phyloP scores from a whole-genome alignment of 2,113 vertebrate genomes.

The Xenopus tropicalis region DNA sequence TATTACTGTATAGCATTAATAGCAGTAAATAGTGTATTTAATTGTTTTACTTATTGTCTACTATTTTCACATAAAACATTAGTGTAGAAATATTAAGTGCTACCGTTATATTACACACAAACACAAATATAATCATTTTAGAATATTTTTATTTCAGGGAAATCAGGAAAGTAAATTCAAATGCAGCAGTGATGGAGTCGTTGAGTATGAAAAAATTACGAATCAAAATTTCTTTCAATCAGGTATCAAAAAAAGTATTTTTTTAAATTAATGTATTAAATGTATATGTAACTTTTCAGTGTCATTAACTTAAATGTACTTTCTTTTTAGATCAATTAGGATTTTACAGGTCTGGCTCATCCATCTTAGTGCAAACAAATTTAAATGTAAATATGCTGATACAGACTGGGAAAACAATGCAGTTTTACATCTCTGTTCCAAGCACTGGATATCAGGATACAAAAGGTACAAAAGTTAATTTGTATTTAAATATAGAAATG shows the following conservation, averaged over 20 bases:
- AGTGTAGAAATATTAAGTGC: too few relatives aligned
- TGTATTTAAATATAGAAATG: too few relatives aligned
- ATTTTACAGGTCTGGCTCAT: not conserved
- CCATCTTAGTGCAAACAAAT: constrained; percentile 43
- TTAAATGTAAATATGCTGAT: constrained; percentile 52
- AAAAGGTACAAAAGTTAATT: constrained; percentile 41
- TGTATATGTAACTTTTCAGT: not conserved
- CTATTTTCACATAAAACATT: too few relatives aligned
- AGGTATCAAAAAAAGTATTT: constrained; percentile 45
- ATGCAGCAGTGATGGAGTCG: constrained; percentile 49
- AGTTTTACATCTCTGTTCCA: constrained; percentile 56
- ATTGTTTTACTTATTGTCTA: too few relatives aligned
- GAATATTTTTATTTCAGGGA: constrained; percentile 22
- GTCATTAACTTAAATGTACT: not conserved
- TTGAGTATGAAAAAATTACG: constrained; percentile 48
- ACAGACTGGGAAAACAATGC: constrained; percentile 46
- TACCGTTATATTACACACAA: too few relatives aligned
- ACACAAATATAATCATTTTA: too few relatives aligned
- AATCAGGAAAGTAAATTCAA: constrained; percentile 35
- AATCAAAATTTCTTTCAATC: constrained; percentile 46
- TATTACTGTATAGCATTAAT: too few relatives aligned
- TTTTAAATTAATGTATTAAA: constrained; percentile 3
- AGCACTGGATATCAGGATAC: constrained; percentile 47
- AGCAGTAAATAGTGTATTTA: too few relatives aligned
- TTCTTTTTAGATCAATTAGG: not conserved